Evolutionary conservation across 2,113 vertebrate genomes (phyloP), one percentile per base, ranked within the genome.

Genomic region (Malurus cyaneus): DNA sequence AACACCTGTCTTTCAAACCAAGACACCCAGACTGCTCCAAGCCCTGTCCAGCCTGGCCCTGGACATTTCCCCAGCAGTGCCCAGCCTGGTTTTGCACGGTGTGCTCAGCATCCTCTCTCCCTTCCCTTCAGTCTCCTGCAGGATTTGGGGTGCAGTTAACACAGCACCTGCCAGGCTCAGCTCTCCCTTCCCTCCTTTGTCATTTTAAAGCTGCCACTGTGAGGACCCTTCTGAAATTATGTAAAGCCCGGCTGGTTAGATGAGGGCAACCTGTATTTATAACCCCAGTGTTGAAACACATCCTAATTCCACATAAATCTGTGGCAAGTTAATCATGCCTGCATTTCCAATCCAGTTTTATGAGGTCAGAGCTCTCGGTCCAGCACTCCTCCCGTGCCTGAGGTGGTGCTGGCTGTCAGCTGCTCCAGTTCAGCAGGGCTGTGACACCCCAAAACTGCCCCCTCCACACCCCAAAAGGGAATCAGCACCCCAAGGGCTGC

Each of bases 281-380:
- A 98, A 98, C 97, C 69, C 94, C 84, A 34, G 85, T 84, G 96
- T 92, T 98, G 98, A 98, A 98, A 98, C 98, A 98, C 98, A 98
- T 93, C 97, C 97, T 95, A 95, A 96, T 95, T 97, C 96, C 96
- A 96, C 96, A 93, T 98, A 98, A 98, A 98, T 97, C 97, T 93
- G 54, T 67, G 73, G 97, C 52, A 96, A 98, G 98, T 98, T 98
- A 98, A 98, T 98, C 98, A 98, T 96, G 96, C 97, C 96, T 95
- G 93, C 97, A 95, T 93, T 96, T 96, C 91, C 94, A 92, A 90
- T 88, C 90, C 96, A 50, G 61, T 94, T 97, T 96, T 96, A 97
- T 53, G 97, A 80, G 96, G 97, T 95, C 94, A 95, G 89, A 94
- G 67, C 94, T 65, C 29, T n/a, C 2, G 12, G 94, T 67, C 95